Conservation (phyloP, 2,113 vertebrate genomes). For the Cinclus cinclus region DNA sequence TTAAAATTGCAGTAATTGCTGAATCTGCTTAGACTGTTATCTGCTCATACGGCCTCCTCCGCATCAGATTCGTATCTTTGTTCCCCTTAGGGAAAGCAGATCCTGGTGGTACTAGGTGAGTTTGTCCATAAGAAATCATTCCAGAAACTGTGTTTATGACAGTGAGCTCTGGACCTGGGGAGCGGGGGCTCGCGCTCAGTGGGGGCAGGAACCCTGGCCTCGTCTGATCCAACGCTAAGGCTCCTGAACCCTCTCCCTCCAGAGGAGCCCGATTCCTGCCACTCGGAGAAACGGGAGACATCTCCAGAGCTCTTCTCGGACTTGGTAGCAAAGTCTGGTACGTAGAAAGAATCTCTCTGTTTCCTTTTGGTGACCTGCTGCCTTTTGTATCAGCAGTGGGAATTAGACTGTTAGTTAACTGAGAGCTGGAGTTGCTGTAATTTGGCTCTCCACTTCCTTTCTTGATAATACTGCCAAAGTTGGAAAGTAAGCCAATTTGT, state of each 20-base stretch:
- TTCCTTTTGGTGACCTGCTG: conserved; percentile 70
- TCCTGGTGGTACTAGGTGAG: conserved; percentile 74
- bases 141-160: conserved; percentile 64
- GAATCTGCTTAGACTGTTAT: conserved; percentile 88
- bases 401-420: conserved; percentile 66
- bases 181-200: conserved; percentile 74
- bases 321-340: conserved; percentile 73
- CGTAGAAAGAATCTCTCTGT: conserved; percentile 75
- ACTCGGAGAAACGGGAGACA: conserved; percentile 18
- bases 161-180: conserved; percentile 76
- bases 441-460: conserved; percentile 80
- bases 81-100: conserved; percentile 76
- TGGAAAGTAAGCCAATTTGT: conserved; percentile 78
- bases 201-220: conserved; percentile 87
- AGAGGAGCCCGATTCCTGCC: conserved; percentile 68
- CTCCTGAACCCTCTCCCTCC: conserved; percentile 79
- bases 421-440: conserved; percentile 88
- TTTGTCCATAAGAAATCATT: conserved; percentile 74
- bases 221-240: conserved; percentile 77
- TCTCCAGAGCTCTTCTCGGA: conserved; percentile 78
- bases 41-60: conserved; percentile 76
- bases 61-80: conserved; percentile 78
- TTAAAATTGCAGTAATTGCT: conserved; percentile 82
- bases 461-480: conserved; percentile 79
- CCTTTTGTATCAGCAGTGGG: conserved; percentile 40